These are phyloP conservation scores for Drosophila gaucha DNA, from an alignment of 2,888 invertebrate genomes.

Conservation along the genomic window DNA sequence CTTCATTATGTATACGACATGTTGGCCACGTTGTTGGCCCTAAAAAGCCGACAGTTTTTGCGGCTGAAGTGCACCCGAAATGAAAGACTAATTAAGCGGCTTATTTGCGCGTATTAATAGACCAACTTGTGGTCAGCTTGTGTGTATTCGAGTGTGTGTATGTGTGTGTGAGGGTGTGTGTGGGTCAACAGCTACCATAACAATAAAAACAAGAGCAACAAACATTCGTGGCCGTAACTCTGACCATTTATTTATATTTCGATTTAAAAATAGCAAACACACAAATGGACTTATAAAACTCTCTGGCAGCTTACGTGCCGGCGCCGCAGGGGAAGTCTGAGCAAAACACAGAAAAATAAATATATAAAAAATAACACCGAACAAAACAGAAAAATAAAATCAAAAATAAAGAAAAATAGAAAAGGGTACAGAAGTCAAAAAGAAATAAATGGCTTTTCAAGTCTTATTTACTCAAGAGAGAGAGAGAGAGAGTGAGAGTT, in stretches of 20 bases:
- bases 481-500: background rate
- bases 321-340: conserved; percentile 24
- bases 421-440: conserved; percentile 73
- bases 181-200: conserved; percentile 39
- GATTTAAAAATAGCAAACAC: conserved; percentile 72
- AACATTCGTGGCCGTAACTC: conserved; percentile 13
- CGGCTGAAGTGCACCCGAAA: conserved; percentile 64
- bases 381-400: conserved; percentile 22
- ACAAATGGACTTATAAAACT: conserved; percentile 76
- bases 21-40: conserved; percentile 38
- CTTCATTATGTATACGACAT: conserved; percentile 67
- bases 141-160: conserved; percentile 8
- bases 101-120: conserved; percentile 78
- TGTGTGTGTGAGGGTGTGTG: conserved; percentile 22
- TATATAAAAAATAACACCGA: conserved; percentile 12
- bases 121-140: conserved; percentile 68
- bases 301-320: conserved; percentile 65
- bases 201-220: conserved; percentile 36
- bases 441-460: conserved; percentile 75
- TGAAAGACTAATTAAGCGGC: conserved; percentile 80
- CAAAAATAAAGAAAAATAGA: conserved; percentile 11
- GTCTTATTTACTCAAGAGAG: conserved; percentile 66
- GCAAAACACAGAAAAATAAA: background rate
- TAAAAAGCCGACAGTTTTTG: conserved; percentile 77
- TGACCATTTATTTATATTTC: conserved; percentile 73